Evolutionary conservation across 2,797 vertebrate species (phyloP), one percentile per base, ranked within the genome.

Genomic region (Varecia variegata): DNA sequence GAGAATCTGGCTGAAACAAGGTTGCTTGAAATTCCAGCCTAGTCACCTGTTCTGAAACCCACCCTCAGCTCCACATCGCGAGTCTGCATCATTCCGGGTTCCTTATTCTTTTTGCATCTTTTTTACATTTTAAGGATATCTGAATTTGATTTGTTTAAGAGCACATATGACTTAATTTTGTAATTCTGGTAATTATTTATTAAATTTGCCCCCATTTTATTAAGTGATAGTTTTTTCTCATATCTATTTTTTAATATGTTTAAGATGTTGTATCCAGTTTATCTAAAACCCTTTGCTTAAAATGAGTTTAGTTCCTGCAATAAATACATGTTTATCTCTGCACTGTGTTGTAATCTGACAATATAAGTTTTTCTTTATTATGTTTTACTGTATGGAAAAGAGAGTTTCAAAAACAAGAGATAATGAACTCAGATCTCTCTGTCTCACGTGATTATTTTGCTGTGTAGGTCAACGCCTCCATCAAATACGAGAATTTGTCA

Each of bases 291-390:
- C 80, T 10, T 86, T 81, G 50, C 23, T 95, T 88, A 77, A 79
- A 94, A 67, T 62, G 47, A 83, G 54, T n/a, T 86, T 38, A 40
- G 30, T 81, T 73, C 90, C 82, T 96, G 88, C 73, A 90, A 70
- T 60, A 74, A 73, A 77, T 15, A 56, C 14, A 8, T 15, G 12
- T 38, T 50, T 50, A 62, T 80, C 47, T 47, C 25, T 1, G 5
- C 9, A 52, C 0, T 23, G 23, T 47, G 80, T 71, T 60, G 21
- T 45, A 45, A 30, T n/a, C 17, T 56, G 35, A 40, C 12, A 54
- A 52, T 1, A 13, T 2, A 58, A 25, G 40, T 7, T 92, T 94
- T 18, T 71, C 76, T 32, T n/a, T 30, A 7, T 54, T 52, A 30
- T 52, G 30, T 50, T 25, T 56, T 25, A 40, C 7, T 2, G 1